Percentiles rank a stretch among this genome's conserved stretches.
phyloP scores from a whole-genome alignment of 2,113 vertebrate genomes.

The Galbula dea region DNA sequence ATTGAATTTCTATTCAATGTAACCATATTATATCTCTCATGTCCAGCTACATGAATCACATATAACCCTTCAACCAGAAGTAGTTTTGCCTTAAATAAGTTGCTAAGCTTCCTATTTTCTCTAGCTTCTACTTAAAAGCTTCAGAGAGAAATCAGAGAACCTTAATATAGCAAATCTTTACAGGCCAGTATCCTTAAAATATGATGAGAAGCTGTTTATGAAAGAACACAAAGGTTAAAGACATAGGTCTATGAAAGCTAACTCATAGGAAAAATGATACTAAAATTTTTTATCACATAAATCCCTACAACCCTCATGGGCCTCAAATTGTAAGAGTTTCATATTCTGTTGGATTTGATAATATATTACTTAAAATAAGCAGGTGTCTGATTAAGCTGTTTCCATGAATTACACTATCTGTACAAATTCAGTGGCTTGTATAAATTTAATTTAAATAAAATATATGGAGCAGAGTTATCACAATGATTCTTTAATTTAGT shows the following conservation, averaged over 20 bases:
- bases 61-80: not conserved
- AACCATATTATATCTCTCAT: not conserved
- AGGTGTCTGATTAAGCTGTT: constrained; percentile 3
- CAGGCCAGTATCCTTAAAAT: not conserved
- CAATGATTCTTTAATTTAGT: not conserved
- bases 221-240: not conserved
- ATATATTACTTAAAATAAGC: constrained; percentile 19
- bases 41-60: not conserved
- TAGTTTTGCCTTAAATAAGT: not conserved
- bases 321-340: not conserved
- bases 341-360: not conserved
- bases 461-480: not conserved
- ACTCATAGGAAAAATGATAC: not conserved
- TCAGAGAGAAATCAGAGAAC: not conserved
- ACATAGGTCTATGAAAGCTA: not conserved
- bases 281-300: not conserved
- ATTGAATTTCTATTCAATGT: not conserved
- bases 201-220: not conserved
- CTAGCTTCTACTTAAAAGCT: not conserved
- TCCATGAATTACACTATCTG: constrained; percentile 32
- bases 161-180: not conserved
- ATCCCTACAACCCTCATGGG: constrained; percentile 18
- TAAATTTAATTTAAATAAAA: constrained; percentile 49
- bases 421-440: constrained; percentile 18
- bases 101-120: not conserved